These are phyloP conservation scores for Eretmocerus hayati DNA, from an alignment of 2,888 invertebrate genomes.

Conservation along the genomic window DNA sequence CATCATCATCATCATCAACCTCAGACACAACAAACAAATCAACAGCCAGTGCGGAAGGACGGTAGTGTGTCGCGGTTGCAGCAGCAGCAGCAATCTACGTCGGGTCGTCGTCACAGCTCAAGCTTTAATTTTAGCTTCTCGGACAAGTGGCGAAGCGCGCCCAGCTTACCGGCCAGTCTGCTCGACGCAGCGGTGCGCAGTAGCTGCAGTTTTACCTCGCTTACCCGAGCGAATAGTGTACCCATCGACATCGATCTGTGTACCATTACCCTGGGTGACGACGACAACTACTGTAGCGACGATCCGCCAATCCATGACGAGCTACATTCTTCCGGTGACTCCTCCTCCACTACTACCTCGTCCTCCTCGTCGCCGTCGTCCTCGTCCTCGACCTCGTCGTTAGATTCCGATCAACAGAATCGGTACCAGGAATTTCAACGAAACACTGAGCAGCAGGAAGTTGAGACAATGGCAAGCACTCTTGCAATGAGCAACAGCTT, in stretches of 20 bases:
- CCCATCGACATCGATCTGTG: conserved; percentile 63
- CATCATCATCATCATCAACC: too few relatives aligned
- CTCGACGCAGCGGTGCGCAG: conserved; percentile 26
- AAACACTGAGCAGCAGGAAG: conserved; percentile 13
- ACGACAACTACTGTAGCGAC: neutral
- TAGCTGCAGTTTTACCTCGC: conserved; percentile 17
- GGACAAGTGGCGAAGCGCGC: conserved; percentile 45
- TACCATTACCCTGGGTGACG: conserved; percentile 27
- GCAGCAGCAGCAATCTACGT: conserved; percentile 23
- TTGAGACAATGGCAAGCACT: neutral
- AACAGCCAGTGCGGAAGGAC: conserved; percentile 19
- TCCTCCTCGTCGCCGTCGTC: neutral
- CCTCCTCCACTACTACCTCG: neutral
- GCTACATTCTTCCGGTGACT: too few relatives aligned
- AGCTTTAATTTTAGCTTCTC: conserved; percentile 46
- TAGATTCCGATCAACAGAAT: too few relatives aligned
- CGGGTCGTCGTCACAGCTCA: conserved; percentile 27
- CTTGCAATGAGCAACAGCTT: conserved; percentile 3
- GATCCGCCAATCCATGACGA: neutral
- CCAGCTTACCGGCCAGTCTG: conserved; percentile 41
- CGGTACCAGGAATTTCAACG: too few relatives aligned
- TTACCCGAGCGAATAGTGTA: conserved; percentile 50
- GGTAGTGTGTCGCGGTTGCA: conserved; percentile 21
- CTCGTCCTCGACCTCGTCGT: too few relatives aligned
- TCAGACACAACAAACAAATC: too few relatives aligned